These are phyloP conservation scores for Colletes latitarsis DNA, from an alignment of 1,140 invertebrate genomes.

Conservation along the genomic window DNA sequence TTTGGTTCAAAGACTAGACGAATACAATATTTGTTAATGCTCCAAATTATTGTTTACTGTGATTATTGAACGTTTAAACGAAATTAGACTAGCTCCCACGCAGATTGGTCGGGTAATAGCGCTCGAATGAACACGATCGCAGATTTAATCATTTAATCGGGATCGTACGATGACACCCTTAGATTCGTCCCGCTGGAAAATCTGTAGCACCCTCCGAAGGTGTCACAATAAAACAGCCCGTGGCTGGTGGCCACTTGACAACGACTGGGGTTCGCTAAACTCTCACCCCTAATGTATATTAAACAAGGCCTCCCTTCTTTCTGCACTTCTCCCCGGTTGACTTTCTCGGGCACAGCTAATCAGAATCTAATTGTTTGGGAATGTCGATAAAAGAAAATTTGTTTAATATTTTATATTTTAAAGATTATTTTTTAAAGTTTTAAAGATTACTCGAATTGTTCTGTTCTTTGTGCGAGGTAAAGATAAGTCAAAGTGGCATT, in stretches of 20 bases:
- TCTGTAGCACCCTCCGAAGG: slow-evolving; percentile 60
- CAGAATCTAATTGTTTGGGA: slow-evolving; percentile 71
- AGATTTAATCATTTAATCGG: slow-evolving; percentile 63
- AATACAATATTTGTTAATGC: too few relatives aligned
- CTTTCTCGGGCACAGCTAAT: slow-evolving; percentile 51
- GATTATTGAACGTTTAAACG: slow-evolving; percentile 1
- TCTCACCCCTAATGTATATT: slow-evolving; percentile 68
- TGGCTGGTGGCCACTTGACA: slow-evolving; percentile 73
- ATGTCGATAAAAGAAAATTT: slow-evolving; percentile 2
- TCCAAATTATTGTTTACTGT: background rate
- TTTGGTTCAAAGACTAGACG: too few relatives aligned
- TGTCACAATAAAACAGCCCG: slow-evolving; percentile 74
- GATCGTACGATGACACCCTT: slow-evolving; percentile 60
- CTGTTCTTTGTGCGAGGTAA: too few relatives aligned
- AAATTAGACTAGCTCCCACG: slow-evolving; percentile 69
- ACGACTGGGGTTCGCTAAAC: slow-evolving; percentile 41
- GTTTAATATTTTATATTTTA: background rate
- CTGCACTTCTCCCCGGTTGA: slow-evolving; percentile 1
- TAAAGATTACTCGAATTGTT: too few relatives aligned
- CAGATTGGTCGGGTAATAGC: slow-evolving; percentile 73
- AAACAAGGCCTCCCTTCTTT: slow-evolving; percentile 58
- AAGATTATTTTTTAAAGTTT: too few relatives aligned
- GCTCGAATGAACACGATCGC: slow-evolving; percentile 68
- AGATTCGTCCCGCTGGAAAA: slow-evolving; percentile 58
- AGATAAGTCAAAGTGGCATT: too few relatives aligned